Percentiles rank a stretch among this genome's conserved stretches.
These are phyloP conservation scores for Procambarus clarkii DNA, from an alignment of 1,140 invertebrate species.

Conservation along the genomic window DNA sequence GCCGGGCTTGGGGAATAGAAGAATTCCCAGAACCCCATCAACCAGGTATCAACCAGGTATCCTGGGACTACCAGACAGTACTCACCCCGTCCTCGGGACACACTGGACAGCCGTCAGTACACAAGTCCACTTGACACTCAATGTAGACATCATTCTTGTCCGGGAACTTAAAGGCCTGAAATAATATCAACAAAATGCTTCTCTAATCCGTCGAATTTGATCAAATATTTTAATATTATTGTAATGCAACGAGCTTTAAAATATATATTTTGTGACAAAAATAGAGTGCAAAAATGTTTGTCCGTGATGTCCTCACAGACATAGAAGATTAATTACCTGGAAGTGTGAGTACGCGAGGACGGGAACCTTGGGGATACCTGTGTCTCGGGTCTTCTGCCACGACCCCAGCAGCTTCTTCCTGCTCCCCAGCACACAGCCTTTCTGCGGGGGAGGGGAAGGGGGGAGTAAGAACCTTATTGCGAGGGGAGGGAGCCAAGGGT, in stretches of 20 bases:
- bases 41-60: too few species aligned
- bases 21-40: too few species aligned
- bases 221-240: too few species aligned
- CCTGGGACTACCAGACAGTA: neutral
- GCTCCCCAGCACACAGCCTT: constrained; percentile 82
- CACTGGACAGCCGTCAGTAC: constrained; percentile 86
- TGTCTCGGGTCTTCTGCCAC: constrained; percentile 87
- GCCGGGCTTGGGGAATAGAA: too few species aligned
- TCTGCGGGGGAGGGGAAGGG: constrained; percentile 36
- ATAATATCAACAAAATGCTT: neutral
- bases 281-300: too few species aligned
- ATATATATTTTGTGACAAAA: too few species aligned
- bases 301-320: too few species aligned
- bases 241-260: too few species aligned
- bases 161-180: constrained; percentile 90
- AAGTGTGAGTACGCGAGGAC: constrained; percentile 88
- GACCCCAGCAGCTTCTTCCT: constrained; percentile 89
- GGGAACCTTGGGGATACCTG: constrained; percentile 83
- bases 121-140: constrained; percentile 89
- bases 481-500: too few species aligned
- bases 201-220: too few species aligned
- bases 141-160: constrained; percentile 89
- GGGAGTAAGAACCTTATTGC: too few species aligned
- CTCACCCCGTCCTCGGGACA: constrained; percentile 79
- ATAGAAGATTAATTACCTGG: constrained; percentile 73